Conservation (phyloP, 2,797 vertebrate genomes). For the Danionella dracula region DNA sequence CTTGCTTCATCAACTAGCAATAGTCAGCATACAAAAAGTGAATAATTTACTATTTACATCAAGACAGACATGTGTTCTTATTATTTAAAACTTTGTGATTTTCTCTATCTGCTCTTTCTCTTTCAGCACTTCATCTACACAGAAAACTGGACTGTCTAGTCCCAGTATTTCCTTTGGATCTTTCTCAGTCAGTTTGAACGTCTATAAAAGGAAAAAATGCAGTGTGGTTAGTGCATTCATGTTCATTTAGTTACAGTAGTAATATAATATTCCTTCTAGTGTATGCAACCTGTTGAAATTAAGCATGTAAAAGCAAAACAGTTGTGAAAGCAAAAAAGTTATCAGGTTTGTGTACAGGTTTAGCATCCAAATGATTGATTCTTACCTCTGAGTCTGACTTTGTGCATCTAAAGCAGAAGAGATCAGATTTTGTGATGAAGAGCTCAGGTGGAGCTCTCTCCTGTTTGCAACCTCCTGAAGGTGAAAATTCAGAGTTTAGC, state of each 20-base stretch:
- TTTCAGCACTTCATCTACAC: constrained; percentile 38
- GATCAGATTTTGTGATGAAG: constrained; percentile 64
- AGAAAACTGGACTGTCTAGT: constrained; percentile 51
- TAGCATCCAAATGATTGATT: too few species aligned
- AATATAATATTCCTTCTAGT: too few species aligned
- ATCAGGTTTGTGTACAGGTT: neutral
- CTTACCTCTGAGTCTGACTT: constrained; percentile 57
- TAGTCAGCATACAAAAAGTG: too few species aligned
- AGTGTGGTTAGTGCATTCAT: neutral
- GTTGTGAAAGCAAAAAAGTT: neutral
- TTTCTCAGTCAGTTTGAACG: constrained; percentile 48
- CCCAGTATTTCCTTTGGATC: constrained; percentile 39
- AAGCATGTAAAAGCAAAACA: too few species aligned
- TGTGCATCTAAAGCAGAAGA: constrained; percentile 57
- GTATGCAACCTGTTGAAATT: too few species aligned
- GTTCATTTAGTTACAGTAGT: too few species aligned
- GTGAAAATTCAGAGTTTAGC: neutral
- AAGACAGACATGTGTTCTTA: neutral
- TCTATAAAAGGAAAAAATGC: constrained; percentile 1
- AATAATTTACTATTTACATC: constrained; percentile 19
- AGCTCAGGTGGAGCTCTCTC: constrained; percentile 55
- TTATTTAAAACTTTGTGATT: constrained; percentile 56
- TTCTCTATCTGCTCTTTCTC: constrained; percentile 46
- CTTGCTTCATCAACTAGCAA: too few species aligned
- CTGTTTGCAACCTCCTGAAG: constrained; percentile 71